A percentile compares a stretch with the other conserved stretches of the same genome.
Conservation (phyloP, 2,797 vertebrate species). For the Megalops cyprinoides region DNA sequence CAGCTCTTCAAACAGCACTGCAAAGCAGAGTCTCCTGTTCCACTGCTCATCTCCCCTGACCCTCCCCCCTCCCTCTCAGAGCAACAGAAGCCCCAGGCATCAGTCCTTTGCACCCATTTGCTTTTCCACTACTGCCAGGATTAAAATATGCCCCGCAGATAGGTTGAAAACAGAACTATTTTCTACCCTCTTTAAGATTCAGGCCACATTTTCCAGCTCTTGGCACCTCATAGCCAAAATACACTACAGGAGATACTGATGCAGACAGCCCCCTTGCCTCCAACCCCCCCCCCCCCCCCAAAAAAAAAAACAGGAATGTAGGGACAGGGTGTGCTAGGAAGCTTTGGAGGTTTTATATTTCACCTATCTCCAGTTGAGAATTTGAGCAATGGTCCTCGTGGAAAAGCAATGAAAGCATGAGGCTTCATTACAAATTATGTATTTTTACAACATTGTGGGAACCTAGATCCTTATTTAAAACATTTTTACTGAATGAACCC, state of each 20-base stretch:
- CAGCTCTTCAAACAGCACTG: not conserved
- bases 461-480: too few species aligned
- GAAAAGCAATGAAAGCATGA: not conserved
- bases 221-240: not conserved
- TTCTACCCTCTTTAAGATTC: conserved; percentile 10
- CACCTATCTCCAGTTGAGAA: not conserved
- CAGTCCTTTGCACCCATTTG: not conserved
- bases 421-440: too few species aligned
- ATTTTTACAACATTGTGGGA: too few species aligned
- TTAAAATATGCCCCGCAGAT: conserved; percentile 22
- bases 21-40: not conserved
- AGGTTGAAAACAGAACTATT: conserved; percentile 13
- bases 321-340: not conserved
- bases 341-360: not conserved
- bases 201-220: conserved; percentile 13
- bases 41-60: not conserved
- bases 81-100: conserved; percentile 6
- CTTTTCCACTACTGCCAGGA: not conserved
- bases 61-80: not conserved
- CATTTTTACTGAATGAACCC: too few species aligned
- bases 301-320: not conserved
- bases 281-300: too few species aligned
- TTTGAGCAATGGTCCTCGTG: not conserved
- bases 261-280: too few species aligned
- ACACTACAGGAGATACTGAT: not conserved